Evolutionary conservation across 30 jellyfish, hydroid and myxozoan species (phyloP).

Genomic region (Aurelia coerulea): DNA sequence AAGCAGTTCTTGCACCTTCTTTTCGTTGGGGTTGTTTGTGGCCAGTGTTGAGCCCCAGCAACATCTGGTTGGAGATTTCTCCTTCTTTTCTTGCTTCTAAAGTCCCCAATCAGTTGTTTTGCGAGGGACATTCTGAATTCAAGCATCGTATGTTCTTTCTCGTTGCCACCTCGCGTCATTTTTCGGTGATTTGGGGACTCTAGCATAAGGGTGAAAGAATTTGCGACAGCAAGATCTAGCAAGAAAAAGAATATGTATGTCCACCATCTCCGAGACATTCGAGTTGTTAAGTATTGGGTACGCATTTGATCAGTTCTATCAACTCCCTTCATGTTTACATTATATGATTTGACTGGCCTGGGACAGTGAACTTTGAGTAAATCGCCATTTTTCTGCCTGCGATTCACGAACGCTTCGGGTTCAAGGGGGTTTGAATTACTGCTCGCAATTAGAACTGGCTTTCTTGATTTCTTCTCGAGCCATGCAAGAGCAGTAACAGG

Average conservation of each 20-base stretch:
- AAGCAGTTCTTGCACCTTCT: constrained; percentile 22
- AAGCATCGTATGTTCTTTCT: background rate
- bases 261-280: constrained; percentile 77
- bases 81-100: constrained; percentile 8
- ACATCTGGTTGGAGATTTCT: constrained; percentile 23
- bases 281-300: constrained; percentile 54
- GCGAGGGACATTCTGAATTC: constrained; percentile 26
- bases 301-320: constrained; percentile 74
- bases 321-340: constrained; percentile 78
- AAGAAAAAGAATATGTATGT: constrained; percentile 62
- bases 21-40: constrained; percentile 22
- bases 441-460: constrained; percentile 70
- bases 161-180: too few species aligned
- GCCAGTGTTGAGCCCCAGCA: constrained; percentile 7
- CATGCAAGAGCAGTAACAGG: constrained; percentile 50
- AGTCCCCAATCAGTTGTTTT: constrained; percentile 21
- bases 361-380: constrained; percentile 50
- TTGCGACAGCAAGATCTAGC: constrained; percentile 63
- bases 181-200: constrained; percentile 26
- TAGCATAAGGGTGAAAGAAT: constrained; percentile 56
- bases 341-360: constrained; percentile 41
- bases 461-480: constrained; percentile 25
- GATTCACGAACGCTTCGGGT: constrained; percentile 8
- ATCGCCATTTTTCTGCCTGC: constrained; percentile 60
- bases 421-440: constrained; percentile 27